These are phyloP conservation scores for Cryptotis parvus DNA, from an alignment of 2,113 vertebrate genomes.

Conservation along the genomic window DNA sequence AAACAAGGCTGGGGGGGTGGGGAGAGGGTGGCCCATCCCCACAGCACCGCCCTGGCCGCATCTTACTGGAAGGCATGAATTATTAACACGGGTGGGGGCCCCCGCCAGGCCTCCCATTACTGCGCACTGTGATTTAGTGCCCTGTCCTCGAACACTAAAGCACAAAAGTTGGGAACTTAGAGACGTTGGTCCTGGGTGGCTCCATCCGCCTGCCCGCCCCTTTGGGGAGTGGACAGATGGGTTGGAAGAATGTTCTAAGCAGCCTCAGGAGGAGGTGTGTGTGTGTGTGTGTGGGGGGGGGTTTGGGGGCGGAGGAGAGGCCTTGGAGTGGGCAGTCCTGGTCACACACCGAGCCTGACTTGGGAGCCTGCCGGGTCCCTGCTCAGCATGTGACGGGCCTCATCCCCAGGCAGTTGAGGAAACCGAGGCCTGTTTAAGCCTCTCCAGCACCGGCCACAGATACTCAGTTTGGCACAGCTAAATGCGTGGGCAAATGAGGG, in stretches of 20 bases:
- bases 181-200: background rate
- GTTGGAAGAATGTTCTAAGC: background rate
- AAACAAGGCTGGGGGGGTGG: constrained; percentile 36
- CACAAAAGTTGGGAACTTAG: constrained; percentile 70
- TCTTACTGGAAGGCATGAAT: constrained; percentile 88
- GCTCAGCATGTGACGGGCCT: background rate
- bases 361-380: background rate
- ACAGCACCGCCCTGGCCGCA: background rate
- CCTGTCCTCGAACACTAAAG: constrained; percentile 84
- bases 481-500: too few relatives aligned
- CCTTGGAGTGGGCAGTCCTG: background rate
- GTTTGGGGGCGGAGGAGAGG: background rate
- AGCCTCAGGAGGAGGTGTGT: constrained; percentile 16
- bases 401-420: background rate
- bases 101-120: constrained; percentile 79
- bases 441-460: too few relatives aligned
- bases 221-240: too few relatives aligned
- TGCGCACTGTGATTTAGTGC: constrained; percentile 85
- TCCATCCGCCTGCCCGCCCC: background rate
- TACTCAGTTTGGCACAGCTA: too few relatives aligned
- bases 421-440: background rate
- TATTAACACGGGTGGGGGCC: constrained; percentile 82
- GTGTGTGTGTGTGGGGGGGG: background rate
- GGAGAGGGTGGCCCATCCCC: constrained; percentile 10
- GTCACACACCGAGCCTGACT: background rate